Evolutionary conservation across 2,888 invertebrate genomes (phyloP).

Genomic region (Rhyacophila evoluta): DNA sequence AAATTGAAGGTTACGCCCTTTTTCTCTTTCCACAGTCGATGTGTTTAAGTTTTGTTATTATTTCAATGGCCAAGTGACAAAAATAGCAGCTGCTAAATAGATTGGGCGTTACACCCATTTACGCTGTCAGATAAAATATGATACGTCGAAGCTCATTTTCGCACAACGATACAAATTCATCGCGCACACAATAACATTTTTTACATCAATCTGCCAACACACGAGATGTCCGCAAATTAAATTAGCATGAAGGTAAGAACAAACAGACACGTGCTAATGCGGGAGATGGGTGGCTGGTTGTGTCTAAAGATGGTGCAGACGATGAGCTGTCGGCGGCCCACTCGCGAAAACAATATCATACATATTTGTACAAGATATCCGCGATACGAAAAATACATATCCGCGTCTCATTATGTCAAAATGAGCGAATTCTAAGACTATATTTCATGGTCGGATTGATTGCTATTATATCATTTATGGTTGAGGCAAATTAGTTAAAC

Average conservation of each 20-base stretch:
- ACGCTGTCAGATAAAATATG: background rate
- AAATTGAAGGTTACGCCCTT: too few species aligned
- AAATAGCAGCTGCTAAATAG: background rate
- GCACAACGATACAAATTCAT: background rate
- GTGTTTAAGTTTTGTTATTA: too few species aligned
- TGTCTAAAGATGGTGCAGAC: background rate
- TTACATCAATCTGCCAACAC: constrained; percentile 2
- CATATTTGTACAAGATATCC: background rate
- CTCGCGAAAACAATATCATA: background rate
- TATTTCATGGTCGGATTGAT: background rate
- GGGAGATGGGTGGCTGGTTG: background rate
- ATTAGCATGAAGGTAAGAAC: background rate
- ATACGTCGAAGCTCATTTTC: background rate
- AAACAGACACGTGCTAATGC: constrained; percentile 16
- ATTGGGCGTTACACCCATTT: background rate
- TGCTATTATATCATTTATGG: too few species aligned
- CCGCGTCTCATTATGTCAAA: constrained; percentile 20
- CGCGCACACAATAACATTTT: background rate
- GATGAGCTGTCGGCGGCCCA: background rate
- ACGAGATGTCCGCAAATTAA: background rate
- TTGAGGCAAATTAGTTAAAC: too few species aligned
- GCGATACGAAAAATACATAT: background rate
- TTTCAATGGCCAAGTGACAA: too few species aligned
- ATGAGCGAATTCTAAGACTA: background rate
- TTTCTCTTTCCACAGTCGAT: too few species aligned